Evolutionary conservation across 92 coral and sea anemone species (phyloP).

Genomic region (Zoanthus sociatus): DNA sequence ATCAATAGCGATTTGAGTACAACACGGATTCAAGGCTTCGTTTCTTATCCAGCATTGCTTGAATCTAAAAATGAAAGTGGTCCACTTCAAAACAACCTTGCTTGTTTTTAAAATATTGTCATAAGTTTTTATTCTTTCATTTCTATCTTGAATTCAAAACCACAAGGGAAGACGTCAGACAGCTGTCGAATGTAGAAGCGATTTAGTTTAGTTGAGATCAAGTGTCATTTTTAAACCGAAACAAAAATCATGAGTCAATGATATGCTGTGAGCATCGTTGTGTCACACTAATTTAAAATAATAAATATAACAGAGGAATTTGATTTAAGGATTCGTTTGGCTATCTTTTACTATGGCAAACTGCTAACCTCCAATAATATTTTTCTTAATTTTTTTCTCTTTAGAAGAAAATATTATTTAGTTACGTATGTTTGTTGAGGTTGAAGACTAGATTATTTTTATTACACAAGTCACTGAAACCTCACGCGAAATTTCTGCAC

Average conservation of each 20-base stretch:
- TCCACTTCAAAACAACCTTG: background rate
- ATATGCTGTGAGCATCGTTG: background rate
- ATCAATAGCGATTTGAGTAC: background rate
- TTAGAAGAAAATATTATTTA: background rate
- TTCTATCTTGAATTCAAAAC: background rate
- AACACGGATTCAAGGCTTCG: background rate
- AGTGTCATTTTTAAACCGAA: constrained; percentile 28
- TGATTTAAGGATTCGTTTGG: background rate
- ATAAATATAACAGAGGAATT: background rate
- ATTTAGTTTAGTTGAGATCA: constrained; percentile 11
- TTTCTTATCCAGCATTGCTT: background rate
- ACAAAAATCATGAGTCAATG: constrained; percentile 40
- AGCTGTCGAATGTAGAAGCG: background rate
- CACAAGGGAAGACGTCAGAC: constrained; percentile 1
- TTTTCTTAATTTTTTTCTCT: background rate
- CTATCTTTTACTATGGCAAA: background rate
- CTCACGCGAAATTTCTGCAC: constrained; percentile 40
- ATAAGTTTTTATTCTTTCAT: background rate
- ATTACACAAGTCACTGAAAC: background rate
- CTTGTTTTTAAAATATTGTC: background rate
- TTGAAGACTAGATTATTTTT: constrained; percentile 2
- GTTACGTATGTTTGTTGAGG: background rate
- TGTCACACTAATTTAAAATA: constrained; percentile 10
- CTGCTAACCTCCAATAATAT: background rate
- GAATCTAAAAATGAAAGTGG: background rate